Percentiles rank a stretch among this genome's conserved stretches.
Conservation (phyloP, 2,888 invertebrate genomes). For the Pterobdella sp. region DNA sequence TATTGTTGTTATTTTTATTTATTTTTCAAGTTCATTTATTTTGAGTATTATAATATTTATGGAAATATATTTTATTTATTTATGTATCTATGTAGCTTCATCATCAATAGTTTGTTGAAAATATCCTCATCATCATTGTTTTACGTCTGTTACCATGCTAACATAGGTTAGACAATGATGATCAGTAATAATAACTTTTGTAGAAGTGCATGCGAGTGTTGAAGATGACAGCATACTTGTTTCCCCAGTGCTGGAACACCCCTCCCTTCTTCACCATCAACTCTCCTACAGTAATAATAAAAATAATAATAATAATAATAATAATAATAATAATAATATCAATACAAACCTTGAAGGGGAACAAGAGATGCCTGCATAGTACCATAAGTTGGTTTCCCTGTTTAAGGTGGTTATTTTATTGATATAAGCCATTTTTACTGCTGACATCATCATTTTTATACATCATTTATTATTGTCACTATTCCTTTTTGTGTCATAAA, state of each 20-base stretch:
- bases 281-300: too few relatives aligned
- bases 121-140: too few relatives aligned
- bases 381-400: constrained; percentile 50
- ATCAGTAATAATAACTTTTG: constrained; percentile 41
- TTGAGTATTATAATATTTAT: background rate
- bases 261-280: constrained; percentile 50
- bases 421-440: too few relatives aligned
- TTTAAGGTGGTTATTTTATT: background rate
- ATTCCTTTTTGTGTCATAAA: too few relatives aligned
- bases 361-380: constrained; percentile 46
- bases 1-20: background rate
- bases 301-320: too few relatives aligned
- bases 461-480: too few relatives aligned
- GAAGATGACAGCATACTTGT: constrained; percentile 48
- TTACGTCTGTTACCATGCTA: too few relatives aligned
- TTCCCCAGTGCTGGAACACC: constrained; percentile 49
- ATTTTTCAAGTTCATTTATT: background rate
- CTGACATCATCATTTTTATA: too few relatives aligned
- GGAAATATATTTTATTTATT: background rate
- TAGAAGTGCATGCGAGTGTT: constrained; percentile 51
- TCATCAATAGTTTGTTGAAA: too few relatives aligned
- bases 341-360: constrained; percentile 46
- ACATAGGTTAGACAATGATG: background rate
- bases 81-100: background rate
- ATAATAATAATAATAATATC: too few relatives aligned